Evolutionary conservation across 2,113 vertebrate species (phyloP).

Genomic region (Coracopsis vasa): DNA sequence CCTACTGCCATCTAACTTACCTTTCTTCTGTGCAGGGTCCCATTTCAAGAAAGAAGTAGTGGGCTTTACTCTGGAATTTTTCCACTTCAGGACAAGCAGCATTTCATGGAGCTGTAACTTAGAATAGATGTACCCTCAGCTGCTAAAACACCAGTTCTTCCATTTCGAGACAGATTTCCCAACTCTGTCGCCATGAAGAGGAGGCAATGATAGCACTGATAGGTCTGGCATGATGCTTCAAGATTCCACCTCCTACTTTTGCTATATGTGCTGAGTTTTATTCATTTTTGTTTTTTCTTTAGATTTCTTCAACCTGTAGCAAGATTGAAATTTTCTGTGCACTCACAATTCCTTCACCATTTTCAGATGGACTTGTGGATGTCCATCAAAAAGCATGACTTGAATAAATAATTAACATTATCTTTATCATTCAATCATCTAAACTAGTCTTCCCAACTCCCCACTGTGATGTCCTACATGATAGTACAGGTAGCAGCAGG

Average conservation of each 20-base stretch:
- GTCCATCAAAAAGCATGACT: background rate
- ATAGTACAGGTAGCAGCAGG: background rate
- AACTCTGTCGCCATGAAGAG: background rate
- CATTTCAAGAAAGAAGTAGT: background rate
- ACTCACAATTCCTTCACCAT: background rate
- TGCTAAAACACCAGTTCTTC: background rate
- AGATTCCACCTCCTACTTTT: background rate
- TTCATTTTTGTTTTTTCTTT: background rate
- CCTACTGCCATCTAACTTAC: background rate
- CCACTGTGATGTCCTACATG: background rate
- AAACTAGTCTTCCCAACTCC: background rate
- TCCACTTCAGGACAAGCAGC: background rate
- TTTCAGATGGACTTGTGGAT: background rate
- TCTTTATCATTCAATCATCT: background rate
- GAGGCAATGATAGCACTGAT: background rate
- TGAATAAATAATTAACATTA: background rate
- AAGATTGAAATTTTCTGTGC: background rate
- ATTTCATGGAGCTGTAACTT: background rate
- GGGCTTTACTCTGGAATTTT: background rate
- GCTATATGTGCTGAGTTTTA: background rate
- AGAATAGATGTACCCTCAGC: background rate
- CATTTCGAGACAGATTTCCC: background rate
- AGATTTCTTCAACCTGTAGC: background rate
- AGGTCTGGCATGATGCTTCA: background rate
- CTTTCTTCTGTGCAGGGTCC: background rate